Base-by-base conservation (phyloP, 2,797 vertebrate species). In the Neostethus bicornis region DNA sequence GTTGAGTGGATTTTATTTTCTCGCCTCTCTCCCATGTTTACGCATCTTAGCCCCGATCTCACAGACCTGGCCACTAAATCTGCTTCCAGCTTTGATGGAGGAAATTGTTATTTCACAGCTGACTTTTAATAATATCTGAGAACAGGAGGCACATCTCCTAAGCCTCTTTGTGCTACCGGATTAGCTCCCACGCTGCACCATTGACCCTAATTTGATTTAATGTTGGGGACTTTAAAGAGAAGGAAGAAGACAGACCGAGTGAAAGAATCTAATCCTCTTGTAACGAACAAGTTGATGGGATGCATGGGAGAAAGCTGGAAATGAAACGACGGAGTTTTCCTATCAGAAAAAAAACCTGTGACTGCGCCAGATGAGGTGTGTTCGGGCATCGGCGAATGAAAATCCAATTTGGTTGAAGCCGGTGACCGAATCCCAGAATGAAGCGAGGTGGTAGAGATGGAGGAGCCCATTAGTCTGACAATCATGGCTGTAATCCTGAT, bases 191-290 rank as follows among this genome's bases (percentile, higher is more conserved):
- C 77, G 73, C 85, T 75, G 88, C 89, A 88, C 86, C 89, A 84
- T 81, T 90, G 90, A 91, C 86, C 88, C 84, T 93, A 87, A 91
- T 92, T 91, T 91, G 85, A 92, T 92, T 91, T 91, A 91, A 92
- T 88, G 84, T 87, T 89, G 85, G 81, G 28, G 81, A 90, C 81
- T 91, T 89, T 87, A 83, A 89, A 85, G 61, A 87, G 80, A 61
- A 87, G 80, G 81, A 79, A 70, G 56, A 80, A 77, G 76, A 77
- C 75, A 79, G 44, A 75, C 55, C 68, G 73, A 82, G 65, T 55
- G 61, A 75, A 65, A 75, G 75, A 82, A 85, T 89, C 84, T 90
- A 90, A 90, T 91, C 89, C 87, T 87, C 83, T 88, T 83, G 88
- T 87, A 89, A 86, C 85, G 79, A 87, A 88, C 70, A 73, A 80